Base-by-base conservation (phyloP, 2,113 vertebrate genomes). In the Equus quagga region DNA sequence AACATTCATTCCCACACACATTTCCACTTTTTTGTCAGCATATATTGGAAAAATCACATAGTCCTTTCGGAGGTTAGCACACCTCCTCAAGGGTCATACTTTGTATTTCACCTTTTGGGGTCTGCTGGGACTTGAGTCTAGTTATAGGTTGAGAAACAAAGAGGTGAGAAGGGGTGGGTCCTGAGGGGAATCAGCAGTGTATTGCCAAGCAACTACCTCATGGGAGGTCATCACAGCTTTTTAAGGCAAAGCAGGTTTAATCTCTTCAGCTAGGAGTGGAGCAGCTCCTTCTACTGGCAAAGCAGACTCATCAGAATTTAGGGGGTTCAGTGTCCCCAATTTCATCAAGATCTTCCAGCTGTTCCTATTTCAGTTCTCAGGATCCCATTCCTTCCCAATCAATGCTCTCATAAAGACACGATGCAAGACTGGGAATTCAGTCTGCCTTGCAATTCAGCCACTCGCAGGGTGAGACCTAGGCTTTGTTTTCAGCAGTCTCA, bases 391-490 rank as follows among this genome's bases (percentile, higher is more conserved):
- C 65, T n/a, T 69, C 65, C 51, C 51, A 54, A 54, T 54, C 51
- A 54, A 14, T 54, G 51, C 51, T 54, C 51, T 54, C 67, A 69
- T 6, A 69, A 33, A 69, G 67, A 69, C 33, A n/a, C 67, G 14
- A 2, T 69, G 33, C 33, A 1, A 19, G 67, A 8, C 17, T 65
- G 28, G 12, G 17, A n/a, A n/a, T 69, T n/a, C 33, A n/a, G 26
- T n/a, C n/a, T 17, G 7, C 1, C 0, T 12, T 8, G 33, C 9
- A n/a, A n/a, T 69, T n/a, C 17, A 19, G 10, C 33, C 33, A 33
- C 15, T 69, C 15, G 17, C 7, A 8, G 33, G 67, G n/a, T 33
- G 4, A 19, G 33, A 8, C 18, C 67, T 69, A 33, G 65, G 33
- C n/a, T 69, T 69, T 69, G 51, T 54, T 54, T 13, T 54, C 51